phyloP scores from a whole-genome alignment of 2,888 invertebrate genomes.

The Augochlorella aurata region DNA sequence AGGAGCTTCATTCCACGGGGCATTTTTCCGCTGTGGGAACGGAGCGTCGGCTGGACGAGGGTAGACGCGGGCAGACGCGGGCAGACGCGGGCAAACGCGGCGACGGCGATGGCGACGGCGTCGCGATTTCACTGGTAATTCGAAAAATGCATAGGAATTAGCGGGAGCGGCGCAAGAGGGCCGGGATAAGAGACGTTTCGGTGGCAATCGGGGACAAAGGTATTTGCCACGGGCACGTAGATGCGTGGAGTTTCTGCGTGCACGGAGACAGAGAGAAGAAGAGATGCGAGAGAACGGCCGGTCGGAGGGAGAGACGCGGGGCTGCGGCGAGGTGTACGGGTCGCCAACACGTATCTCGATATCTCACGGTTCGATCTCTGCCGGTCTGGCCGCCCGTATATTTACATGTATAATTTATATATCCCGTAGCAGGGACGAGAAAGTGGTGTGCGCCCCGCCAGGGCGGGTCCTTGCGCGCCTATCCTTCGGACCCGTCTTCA shows the following conservation, averaged over 20 bases:
- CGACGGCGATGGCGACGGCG: no score
- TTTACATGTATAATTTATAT: conserved; percentile 81
- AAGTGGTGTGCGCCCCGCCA: conserved; percentile 59
- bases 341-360: conserved; percentile 78
- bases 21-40: conserved; percentile 52
- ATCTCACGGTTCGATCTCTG: conserved; percentile 77
- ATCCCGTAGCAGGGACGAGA: conserved; percentile 69
- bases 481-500: conserved; percentile 35
- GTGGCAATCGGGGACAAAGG: conserved; percentile 47
- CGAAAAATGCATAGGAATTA: conserved; percentile 58
- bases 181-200: conserved; percentile 43
- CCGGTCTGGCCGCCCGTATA: conserved; percentile 75
- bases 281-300: conserved; percentile 33
- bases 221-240: conserved; percentile 52
- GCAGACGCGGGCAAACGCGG: neutral
- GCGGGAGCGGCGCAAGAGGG: conserved; percentile 32
- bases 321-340: conserved; percentile 61
- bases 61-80: neutral
- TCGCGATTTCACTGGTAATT: conserved; percentile 48
- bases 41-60: neutral
- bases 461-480: conserved; percentile 56
- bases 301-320: conserved; percentile 28
- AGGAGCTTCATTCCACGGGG: conserved; percentile 20
- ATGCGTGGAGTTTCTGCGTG: conserved; percentile 57
- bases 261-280: conserved; percentile 16